Percentiles rank a stretch among this genome's conserved stretches.
Evolutionary conservation across 2,888 invertebrate species (phyloP).

Genomic region (Mycalesis mineus): DNA sequence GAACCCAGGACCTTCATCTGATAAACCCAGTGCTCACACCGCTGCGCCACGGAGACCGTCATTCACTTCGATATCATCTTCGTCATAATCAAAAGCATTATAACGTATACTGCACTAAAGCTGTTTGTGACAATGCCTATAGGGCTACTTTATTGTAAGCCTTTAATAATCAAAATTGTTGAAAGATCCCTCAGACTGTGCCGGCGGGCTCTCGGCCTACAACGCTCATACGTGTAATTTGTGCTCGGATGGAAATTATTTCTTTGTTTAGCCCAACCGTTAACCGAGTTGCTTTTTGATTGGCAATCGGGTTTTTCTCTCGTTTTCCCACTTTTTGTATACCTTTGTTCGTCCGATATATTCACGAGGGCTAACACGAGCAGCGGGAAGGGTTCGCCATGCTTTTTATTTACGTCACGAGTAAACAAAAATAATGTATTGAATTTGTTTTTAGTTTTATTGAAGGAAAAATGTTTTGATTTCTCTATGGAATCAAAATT

Average conservation of each 20-base stretch:
- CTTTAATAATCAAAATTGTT: too few relatives aligned
- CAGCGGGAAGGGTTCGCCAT: background rate
- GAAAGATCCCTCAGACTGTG: background rate
- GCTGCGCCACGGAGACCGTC: too few relatives aligned
- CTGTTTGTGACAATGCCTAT: too few relatives aligned
- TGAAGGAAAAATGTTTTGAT: background rate
- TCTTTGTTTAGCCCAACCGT: slow-evolving; percentile 1
- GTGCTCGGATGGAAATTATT: slow-evolving; percentile 4
- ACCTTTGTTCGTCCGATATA: background rate
- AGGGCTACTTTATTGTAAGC: too few relatives aligned
- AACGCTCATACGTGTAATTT: background rate
- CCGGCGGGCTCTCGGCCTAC: background rate
- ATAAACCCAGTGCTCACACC: too few relatives aligned
- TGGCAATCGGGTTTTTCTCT: background rate
- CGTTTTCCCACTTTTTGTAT: background rate
- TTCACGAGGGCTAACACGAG: background rate
- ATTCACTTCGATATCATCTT: too few relatives aligned
- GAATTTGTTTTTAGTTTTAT: background rate
- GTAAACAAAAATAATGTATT: background rate
- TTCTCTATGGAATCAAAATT: background rate
- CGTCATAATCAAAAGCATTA: too few relatives aligned
- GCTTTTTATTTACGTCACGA: background rate
- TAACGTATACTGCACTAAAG: too few relatives aligned
- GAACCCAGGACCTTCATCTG: too few relatives aligned
- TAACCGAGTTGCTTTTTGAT: slow-evolving; percentile 2